Percentiles rank a stretch among this genome's conserved stretches.
Conservation (phyloP, 2,888 invertebrate species). For the Drosophila kambysellisi region DNA sequence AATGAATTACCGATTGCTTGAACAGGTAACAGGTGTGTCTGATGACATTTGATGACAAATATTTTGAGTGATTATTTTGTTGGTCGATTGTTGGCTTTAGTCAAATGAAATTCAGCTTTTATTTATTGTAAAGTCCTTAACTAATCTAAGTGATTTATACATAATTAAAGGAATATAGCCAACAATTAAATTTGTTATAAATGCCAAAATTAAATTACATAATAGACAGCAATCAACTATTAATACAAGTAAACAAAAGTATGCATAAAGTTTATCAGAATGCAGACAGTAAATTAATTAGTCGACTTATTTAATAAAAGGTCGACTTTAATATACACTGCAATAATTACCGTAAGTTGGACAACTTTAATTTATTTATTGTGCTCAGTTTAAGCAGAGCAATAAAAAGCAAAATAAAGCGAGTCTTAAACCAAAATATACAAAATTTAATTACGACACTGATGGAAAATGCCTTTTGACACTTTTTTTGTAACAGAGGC, state of each 20-base stretch:
- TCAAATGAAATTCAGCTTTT: background rate
- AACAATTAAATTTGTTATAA: background rate
- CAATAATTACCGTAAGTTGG: background rate
- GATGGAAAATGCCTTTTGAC: accelerated
- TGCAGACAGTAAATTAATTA: background rate
- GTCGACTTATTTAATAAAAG: background rate
- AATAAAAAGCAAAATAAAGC: background rate
- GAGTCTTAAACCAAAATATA: background rate
- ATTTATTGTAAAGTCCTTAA: background rate
- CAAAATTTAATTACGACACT: background rate
- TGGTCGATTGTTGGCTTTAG: background rate
- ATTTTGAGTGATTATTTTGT: background rate
- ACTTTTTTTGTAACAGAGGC: slow-evolving; percentile 1
- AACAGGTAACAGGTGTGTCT: slow-evolving; percentile 48
- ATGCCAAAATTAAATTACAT: background rate
- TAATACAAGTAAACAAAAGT: background rate
- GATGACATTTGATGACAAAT: slow-evolving; percentile 21
- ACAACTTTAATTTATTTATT: background rate
- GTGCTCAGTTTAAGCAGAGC: background rate
- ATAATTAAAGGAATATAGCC: background rate
- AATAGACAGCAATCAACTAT: background rate
- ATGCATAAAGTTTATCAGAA: slow-evolving; percentile 5
- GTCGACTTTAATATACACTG: slow-evolving; percentile 4
- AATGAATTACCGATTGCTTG: slow-evolving; percentile 14
- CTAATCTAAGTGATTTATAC: background rate